Conservation (phyloP, 2,888 invertebrate species). For the Ochlodes sylvanus region DNA sequence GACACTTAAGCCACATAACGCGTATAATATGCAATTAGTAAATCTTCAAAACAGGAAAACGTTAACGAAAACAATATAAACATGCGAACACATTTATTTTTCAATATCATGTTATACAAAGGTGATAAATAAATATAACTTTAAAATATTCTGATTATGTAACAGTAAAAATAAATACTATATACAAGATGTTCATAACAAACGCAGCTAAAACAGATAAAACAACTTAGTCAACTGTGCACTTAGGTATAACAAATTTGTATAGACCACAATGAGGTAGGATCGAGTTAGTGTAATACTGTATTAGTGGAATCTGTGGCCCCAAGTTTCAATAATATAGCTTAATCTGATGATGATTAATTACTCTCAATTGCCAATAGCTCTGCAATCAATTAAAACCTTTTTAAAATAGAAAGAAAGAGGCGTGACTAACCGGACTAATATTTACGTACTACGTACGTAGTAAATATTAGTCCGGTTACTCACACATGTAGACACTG, state of each 20-base stretch:
- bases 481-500: too few relatives aligned
- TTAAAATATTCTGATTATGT: background rate
- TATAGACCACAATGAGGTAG: constrained; percentile 36
- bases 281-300: constrained; percentile 33
- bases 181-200: constrained; percentile 1
- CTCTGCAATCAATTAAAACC: too few relatives aligned
- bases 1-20: too few relatives aligned
- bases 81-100: constrained; percentile 8
- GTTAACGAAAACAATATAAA: background rate
- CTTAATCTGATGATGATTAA: too few relatives aligned
- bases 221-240: background rate
- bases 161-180: constrained; percentile 5
- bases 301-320: constrained; percentile 19
- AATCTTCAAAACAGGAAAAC: too few relatives aligned
- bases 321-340: too few relatives aligned
- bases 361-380: too few relatives aligned
- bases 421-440: too few relatives aligned
- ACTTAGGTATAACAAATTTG: background rate
- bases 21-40: too few relatives aligned
- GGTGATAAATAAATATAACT: background rate
- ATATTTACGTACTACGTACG: too few relatives aligned
- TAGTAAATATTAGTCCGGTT: too few relatives aligned
- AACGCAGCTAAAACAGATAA: background rate
- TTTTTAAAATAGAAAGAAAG: too few relatives aligned
- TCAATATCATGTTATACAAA: background rate